These are phyloP conservation scores for Polia nebulosa DNA, from an alignment of 2,888 invertebrate genomes.

Conservation along the genomic window DNA sequence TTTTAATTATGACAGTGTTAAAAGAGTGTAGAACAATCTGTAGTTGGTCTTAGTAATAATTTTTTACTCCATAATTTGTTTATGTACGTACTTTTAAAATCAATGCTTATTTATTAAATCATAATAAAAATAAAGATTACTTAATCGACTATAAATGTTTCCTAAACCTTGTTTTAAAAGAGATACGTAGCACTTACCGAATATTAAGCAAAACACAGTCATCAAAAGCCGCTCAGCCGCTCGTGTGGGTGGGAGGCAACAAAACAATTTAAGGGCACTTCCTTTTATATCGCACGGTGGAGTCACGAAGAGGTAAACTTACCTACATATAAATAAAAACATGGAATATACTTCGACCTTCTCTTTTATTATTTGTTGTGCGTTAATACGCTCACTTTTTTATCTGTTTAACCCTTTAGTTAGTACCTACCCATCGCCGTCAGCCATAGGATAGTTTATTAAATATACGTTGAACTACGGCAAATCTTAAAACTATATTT, in stretches of 20 bases:
- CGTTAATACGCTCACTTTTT: constrained; percentile 38
- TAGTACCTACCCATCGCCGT: not conserved
- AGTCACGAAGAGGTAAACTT: constrained; percentile 28
- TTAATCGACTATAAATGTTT: not conserved
- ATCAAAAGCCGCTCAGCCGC: constrained; percentile 37
- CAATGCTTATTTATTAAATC: not conserved
- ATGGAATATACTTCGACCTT: constrained; percentile 13
- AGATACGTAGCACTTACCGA: constrained; percentile 17
- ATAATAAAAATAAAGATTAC: not conserved
- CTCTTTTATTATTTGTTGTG: constrained; percentile 18
- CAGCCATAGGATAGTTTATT: constrained; percentile 15
- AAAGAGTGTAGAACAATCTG: not conserved
- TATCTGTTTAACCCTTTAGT: constrained; percentile 19
- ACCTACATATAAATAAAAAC: constrained; percentile 17
- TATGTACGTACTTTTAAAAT: not conserved
- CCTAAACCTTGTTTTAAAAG: constrained; percentile 3
- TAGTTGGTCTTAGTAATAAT: not conserved
- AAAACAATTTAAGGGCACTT: constrained; percentile 43
- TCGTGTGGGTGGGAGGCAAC: constrained; percentile 9
- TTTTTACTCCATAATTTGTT: not conserved
- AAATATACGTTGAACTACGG: constrained; percentile 9
- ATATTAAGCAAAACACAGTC: constrained; percentile 42
- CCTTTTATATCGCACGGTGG: constrained; percentile 18
- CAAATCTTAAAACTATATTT: not conserved
- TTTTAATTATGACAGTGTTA: not conserved